phyloP scores from a whole-genome alignment of 2,888 invertebrate genomes.

The Aethes cnicana region DNA sequence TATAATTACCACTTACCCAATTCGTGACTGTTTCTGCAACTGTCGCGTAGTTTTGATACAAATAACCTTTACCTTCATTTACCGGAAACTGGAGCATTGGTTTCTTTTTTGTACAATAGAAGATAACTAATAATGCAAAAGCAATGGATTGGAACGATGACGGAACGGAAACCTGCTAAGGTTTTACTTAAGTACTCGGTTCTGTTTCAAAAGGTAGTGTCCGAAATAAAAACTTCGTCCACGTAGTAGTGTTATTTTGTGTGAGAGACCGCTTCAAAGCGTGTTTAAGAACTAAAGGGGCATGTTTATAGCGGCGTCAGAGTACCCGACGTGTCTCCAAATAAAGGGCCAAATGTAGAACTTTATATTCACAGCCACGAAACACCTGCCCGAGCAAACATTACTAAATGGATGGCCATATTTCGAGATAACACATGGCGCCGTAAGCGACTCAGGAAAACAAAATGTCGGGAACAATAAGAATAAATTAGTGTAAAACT shows the following conservation, averaged over 20 bases:
- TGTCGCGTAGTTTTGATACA: conserved; percentile 6
- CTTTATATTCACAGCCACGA: conserved; percentile 47
- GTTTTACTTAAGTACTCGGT: no score
- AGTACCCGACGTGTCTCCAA: conserved; percentile 43
- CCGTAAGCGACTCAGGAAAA: conserved; percentile 39
- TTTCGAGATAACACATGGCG: conserved; percentile 43
- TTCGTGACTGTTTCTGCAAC: conserved; percentile 19
- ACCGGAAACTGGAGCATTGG: not conserved
- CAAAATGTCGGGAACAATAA: conserved; percentile 45
- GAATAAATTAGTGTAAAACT: conserved; percentile 44
- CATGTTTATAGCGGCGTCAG: conserved; percentile 32
- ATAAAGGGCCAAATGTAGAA: conserved; percentile 44
- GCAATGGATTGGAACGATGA: no score
- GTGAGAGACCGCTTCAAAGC: not conserved
- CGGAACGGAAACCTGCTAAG: no score
- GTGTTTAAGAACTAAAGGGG: conserved; percentile 3
- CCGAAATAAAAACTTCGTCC: not conserved
- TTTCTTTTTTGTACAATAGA: not conserved
- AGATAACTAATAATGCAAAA: no score
- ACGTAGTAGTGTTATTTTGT: conserved; percentile 1
- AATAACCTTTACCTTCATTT: no score
- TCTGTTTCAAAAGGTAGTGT: no score
- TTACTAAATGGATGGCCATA: conserved; percentile 40
- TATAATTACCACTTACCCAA: conserved; percentile 34
- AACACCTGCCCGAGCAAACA: conserved; percentile 47